Evolutionary conservation across 1,140 invertebrate species (phyloP).

Genomic region (Babylonia areolata): DNA sequence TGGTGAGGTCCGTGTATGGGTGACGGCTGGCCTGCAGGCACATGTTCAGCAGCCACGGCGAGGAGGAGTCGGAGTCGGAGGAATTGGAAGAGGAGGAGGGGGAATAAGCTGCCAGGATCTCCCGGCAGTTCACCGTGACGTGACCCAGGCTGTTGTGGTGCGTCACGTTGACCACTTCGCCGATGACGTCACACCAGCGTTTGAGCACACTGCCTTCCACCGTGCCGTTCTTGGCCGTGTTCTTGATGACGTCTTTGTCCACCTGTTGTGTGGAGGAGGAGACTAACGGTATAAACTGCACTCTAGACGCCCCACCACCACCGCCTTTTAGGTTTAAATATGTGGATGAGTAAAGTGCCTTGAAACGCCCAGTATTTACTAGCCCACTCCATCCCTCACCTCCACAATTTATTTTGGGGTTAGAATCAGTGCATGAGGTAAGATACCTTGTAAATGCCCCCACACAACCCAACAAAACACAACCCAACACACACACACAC

Average conservation of each 20-base stretch:
- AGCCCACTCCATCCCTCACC: no score
- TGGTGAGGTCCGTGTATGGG: not conserved
- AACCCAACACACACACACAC: no score
- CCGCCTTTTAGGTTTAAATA: no score
- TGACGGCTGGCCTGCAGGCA: conserved; percentile 1
- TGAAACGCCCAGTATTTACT: no score
- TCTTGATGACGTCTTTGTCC: conserved; percentile 73
- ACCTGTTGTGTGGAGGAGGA: conserved; percentile 65
- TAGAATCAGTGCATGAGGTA: no score
- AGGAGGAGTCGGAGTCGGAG: not conserved
- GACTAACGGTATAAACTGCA: no score
- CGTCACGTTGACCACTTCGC: conserved; percentile 39
- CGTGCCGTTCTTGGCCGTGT: conserved; percentile 40
- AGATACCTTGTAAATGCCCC: no score
- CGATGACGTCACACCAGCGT: conserved; percentile 43
- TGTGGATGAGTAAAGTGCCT: no score
- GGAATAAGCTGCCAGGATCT: not conserved
- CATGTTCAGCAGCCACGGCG: not conserved
- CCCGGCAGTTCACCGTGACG: conserved; percentile 16
- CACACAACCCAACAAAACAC: no score
- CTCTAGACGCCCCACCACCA: no score
- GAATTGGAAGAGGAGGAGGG: not conserved
- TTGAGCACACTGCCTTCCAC: conserved; percentile 42
- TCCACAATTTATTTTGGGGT: no score
- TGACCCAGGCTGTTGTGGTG: not conserved